Evolutionary conservation across 1,140 invertebrate genomes (phyloP).

Genomic region (Dendroctonus ponderosae): DNA sequence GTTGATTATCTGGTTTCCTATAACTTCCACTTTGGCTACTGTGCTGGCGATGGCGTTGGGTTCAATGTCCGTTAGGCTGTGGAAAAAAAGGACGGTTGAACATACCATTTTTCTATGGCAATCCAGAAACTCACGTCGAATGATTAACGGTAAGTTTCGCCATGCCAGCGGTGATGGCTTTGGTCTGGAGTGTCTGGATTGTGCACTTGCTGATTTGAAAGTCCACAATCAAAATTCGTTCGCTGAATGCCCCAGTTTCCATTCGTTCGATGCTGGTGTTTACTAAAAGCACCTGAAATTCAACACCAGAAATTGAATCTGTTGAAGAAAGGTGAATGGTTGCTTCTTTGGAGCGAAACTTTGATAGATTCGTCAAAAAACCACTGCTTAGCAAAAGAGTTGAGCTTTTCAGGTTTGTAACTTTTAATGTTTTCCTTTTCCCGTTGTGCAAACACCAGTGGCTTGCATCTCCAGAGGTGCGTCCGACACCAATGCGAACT

Average conservation of each 20-base stretch:
- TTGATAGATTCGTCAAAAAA: neutral
- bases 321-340: conserved; percentile 2
- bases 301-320: neutral
- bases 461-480: too few relatives aligned
- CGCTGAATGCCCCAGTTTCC: conserved; percentile 63
- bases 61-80: conserved; percentile 61
- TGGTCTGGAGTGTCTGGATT: conserved; percentile 56
- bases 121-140: conserved; percentile 57
- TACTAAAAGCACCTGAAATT: conserved; percentile 55
- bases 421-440: too few relatives aligned
- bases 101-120: neutral
- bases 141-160: conserved; percentile 64
- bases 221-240: conserved; percentile 60
- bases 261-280: conserved; percentile 62
- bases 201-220: conserved; percentile 62
- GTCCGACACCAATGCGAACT: too few relatives aligned
- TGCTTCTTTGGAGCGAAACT: neutral
- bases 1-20: conserved; percentile 60
- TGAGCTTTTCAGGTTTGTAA: too few relatives aligned
- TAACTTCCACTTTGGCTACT: conserved; percentile 60
- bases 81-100: neutral
- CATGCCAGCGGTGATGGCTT: conserved; percentile 64
- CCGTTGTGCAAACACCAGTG: too few relatives aligned
- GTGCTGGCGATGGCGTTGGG: conserved; percentile 63
- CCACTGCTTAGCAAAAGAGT: neutral